Evolutionary conservation across 2,888 invertebrate genomes (phyloP).

Genomic region (Hirtodrosophila trivittata): DNA sequence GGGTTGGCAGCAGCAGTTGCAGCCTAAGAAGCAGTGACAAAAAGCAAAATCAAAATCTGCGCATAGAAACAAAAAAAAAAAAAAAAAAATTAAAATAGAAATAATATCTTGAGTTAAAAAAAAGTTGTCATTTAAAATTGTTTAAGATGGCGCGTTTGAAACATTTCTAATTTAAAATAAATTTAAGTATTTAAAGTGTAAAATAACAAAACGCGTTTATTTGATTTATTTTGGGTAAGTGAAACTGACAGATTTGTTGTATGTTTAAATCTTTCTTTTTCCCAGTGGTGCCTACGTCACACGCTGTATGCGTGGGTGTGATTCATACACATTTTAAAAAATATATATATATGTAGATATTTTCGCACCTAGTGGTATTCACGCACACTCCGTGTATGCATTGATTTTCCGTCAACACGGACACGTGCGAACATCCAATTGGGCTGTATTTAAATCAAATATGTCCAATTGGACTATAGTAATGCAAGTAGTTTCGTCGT

Average conservation of each 20-base stretch:
- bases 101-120: constrained; percentile 3
- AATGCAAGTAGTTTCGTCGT: constrained; percentile 7
- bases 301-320: constrained; percentile 49
- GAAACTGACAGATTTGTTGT: constrained; percentile 1
- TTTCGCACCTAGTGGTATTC: constrained; percentile 6
- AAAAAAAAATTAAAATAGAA: constrained; percentile 15
- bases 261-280: constrained; percentile 9
- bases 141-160: constrained; percentile 81
- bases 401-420: constrained; percentile 51
- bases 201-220: constrained; percentile 12
- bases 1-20: constrained; percentile 23
- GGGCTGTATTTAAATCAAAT: constrained; percentile 51
- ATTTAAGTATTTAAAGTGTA: constrained; percentile 8
- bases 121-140: constrained; percentile 54
- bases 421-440: constrained; percentile 56
- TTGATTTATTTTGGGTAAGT: constrained; percentile 54
- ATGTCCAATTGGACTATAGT: constrained; percentile 23
- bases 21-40: constrained; percentile 42
- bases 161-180: constrained; percentile 68
- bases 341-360: constrained; percentile 8
- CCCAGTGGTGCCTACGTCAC: constrained; percentile 35
- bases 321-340: constrained; percentile 35
- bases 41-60: constrained; percentile 53
- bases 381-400: constrained; percentile 56
- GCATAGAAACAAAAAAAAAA: constrained; percentile 44